Base-by-base conservation (phyloP, 2,113 vertebrate genomes). In the Phyllostomus hastatus region DNA sequence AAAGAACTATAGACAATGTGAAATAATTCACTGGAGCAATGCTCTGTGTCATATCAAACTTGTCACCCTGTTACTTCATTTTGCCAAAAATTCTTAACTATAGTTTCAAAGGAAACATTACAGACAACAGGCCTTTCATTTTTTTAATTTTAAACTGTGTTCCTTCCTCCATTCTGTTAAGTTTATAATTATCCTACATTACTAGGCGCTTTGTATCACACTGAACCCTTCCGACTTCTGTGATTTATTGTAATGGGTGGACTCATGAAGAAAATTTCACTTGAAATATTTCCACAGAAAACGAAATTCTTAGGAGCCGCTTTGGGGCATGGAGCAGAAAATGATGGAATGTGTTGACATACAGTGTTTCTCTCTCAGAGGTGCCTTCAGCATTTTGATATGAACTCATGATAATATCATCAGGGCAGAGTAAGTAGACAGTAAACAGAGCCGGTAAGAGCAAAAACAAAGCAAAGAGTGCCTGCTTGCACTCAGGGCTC, bases 81-180 rank as follows among this genome's bases (percentile, higher is more conserved):
- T 86, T 48, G 35, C 33, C 64, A 81, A 19, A 1, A 43, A 59
- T 69, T 43, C 3, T 84, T 66, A 20, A 66, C 0, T 78, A 16
- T 90, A 88, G 70, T 76, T 94, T 72, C 79, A 88, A 95, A 91
- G 93, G 94, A 95, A 82, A 95, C 88, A 61, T 0, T 1, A 15
- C 1, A 72, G 5, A 70, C 3, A 14, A 67, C 19, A 73, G 41
- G 15, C 28, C 43, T n/a, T 52, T 67, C 17, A 10, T 43, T 67
- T n/a, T 67, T 67, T 67, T 5, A 1, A 35, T 48, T 90, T 41
- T 75, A 28, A 22, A 50, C 28, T 94, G 33, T 81, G 7, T 73
- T 87, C 70, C 64, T 10, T 72, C 31, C 9, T 50, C 85, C 94
- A 8, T 88, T 81, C 26, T 11, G 5, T 91, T 72, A 75, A 82